Conservation (phyloP, 2,888 invertebrate genomes). For the Lobophora halterata region DNA sequence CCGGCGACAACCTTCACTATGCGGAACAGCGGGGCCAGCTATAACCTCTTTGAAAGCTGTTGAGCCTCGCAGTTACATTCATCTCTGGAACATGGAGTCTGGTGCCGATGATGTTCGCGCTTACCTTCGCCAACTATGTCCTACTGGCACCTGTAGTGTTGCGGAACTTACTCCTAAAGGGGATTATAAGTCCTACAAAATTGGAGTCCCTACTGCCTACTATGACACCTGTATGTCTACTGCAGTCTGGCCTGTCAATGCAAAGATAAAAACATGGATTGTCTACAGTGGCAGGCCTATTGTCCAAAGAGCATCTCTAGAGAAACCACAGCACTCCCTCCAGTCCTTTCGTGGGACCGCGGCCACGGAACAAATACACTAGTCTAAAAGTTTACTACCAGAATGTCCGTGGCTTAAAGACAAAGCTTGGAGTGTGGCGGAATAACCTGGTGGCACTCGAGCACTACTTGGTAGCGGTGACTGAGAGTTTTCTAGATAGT, state of each 20-base stretch:
- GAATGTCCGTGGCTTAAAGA: constrained; percentile 5
- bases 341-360: constrained; percentile 5
- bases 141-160: background rate
- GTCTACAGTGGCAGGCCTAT: background rate
- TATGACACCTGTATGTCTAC: background rate
- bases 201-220: background rate
- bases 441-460: background rate
- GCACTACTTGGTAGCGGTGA: background rate
- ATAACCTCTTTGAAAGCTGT: background rate
- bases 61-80: background rate
- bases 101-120: background rate
- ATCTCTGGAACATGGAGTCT: background rate
- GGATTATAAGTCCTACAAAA: background rate
- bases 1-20: background rate
- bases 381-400: background rate
- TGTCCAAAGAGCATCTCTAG: too few species aligned
- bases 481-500: constrained; percentile 2
- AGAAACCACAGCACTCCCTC: too few species aligned
- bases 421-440: background rate
- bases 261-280: background rate
- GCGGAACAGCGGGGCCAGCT: background rate
- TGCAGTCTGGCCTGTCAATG: constrained; percentile 2
- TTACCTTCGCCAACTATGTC: background rate
- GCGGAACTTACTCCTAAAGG: background rate
- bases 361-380: background rate